Base-by-base conservation (phyloP, 2,888 invertebrate species). In the Parasteatoda lunata region DNA sequence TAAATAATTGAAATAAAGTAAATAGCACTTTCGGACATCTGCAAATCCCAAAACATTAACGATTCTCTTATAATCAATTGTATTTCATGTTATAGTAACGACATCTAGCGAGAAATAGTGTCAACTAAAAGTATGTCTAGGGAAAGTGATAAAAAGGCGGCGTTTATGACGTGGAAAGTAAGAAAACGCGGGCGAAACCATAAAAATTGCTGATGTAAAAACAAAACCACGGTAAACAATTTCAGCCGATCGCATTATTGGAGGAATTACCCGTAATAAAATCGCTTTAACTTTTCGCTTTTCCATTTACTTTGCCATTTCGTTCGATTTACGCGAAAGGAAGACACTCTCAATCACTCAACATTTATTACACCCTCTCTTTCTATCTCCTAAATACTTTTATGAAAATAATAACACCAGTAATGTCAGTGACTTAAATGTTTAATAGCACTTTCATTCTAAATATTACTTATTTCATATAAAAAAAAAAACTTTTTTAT, bases 141-240 rank as follows among this genome's bases (percentile, higher is more conserved):
- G 64, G 69, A 45, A 65, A 45, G 71, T 70, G 51, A 80, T 76
- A 85, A 75, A 78, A 70, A 59, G 9, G 52, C 80, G 76, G 80
- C 76, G 79, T 85, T 85, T 80, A 85, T 85, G 85, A 85, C 65
- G 85, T 85, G 85, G 85, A 85, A 85, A 84, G 79, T 64, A 75
- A 68, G 73, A 64, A 72, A 65, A 54, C 66, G 49, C 59, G 71
- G n/a, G 49, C 71, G 72, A 77, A 73, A 68, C 77, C 52, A 76
- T 85, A 80, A 80, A 85, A 85, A 71, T 52, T 71, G 70, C 54
- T 79, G 79, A 79, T 80, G 85, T 75, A 73, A 85, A 71, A 85
- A 80, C 75, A 71, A 76, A 76, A 80, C 54, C 73, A 75, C 76
- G 76, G 54, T 84, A 71, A 72, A 84, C 72, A 77, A 84, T 77